These are phyloP conservation scores for Pharmacophagus antenor DNA, from an alignment of 2,888 invertebrate species.

Conservation along the genomic window DNA sequence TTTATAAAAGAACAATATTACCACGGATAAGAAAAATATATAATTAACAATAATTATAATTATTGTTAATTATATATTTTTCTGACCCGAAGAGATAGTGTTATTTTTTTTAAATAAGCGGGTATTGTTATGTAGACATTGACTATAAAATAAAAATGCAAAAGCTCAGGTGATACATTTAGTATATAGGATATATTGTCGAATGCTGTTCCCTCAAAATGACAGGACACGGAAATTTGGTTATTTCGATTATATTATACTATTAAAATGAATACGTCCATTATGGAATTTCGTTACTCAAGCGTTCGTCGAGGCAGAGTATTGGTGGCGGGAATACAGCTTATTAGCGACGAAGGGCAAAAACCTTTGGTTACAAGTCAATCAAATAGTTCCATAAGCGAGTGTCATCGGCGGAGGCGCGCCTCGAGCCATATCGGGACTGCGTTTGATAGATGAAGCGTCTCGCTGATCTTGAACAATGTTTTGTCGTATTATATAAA, in stretches of 20 bases:
- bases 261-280: background rate
- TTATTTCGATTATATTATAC: background rate
- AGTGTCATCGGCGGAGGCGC: constrained; percentile 25
- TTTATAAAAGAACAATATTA: no score
- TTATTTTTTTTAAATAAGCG: no score
- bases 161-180: no score
- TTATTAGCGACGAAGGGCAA: constrained; percentile 18
- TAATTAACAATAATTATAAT: no score
- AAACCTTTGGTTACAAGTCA: constrained; percentile 25
- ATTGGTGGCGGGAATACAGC: constrained; percentile 18
- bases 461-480: constrained; percentile 14
- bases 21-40: no score
- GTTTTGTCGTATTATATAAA: constrained; percentile 28
- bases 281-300: background rate
- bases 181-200: no score
- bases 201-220: no score
- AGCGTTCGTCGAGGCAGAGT: background rate
- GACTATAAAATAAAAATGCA: no score
- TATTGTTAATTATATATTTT: no score
- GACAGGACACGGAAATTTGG: background rate
- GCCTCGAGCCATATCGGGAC: constrained; percentile 23
- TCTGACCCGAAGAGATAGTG: no score
- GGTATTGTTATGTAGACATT: no score
- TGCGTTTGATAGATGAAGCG: constrained; percentile 27
- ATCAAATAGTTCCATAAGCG: constrained; percentile 23